A percentile compares a stretch with the other conserved stretches of the same genome.
These are phyloP conservation scores for Neogale vison DNA, from an alignment of 2,113 vertebrate genomes.

Conservation along the genomic window DNA sequence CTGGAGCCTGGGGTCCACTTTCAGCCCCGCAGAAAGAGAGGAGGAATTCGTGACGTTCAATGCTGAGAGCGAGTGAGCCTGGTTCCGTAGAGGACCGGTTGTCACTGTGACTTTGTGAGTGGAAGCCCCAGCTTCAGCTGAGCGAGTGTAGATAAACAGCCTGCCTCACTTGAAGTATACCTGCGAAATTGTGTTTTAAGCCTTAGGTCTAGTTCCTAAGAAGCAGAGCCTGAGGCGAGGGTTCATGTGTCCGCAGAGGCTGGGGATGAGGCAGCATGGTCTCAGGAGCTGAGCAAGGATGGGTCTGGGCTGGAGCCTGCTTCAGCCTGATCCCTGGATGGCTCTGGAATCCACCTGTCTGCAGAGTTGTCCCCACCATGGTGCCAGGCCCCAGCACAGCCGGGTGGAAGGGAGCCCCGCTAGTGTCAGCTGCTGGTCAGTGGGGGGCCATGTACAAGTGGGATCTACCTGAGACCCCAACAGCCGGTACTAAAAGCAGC, in stretches of 20 bases:
- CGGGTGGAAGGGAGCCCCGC: background rate
- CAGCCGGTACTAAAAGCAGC: background rate
- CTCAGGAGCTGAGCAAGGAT: background rate
- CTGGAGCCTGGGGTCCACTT: background rate
- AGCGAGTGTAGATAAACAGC: background rate
- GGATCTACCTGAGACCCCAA: rapidly evolving
- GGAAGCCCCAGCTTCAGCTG: background rate
- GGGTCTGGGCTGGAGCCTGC: background rate
- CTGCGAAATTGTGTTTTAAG: background rate
- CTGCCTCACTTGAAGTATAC: background rate
- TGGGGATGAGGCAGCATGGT: background rate
- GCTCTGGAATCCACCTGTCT: background rate
- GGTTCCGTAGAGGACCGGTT: background rate
- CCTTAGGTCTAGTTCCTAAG: background rate
- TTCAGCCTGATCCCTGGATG: background rate
- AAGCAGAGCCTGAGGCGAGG: background rate
- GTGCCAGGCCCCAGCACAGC: background rate
- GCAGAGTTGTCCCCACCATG: background rate
- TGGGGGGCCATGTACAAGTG: background rate
- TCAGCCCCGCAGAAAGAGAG: background rate
- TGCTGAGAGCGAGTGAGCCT: background rate
- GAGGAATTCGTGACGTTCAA: rapidly evolving
- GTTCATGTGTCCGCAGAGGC: background rate
- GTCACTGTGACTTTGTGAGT: too few relatives aligned
- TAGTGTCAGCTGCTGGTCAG: background rate